Evolutionary conservation across 1,140 invertebrate genomes (phyloP).

Genomic region (Macrostomum lignano): DNA sequence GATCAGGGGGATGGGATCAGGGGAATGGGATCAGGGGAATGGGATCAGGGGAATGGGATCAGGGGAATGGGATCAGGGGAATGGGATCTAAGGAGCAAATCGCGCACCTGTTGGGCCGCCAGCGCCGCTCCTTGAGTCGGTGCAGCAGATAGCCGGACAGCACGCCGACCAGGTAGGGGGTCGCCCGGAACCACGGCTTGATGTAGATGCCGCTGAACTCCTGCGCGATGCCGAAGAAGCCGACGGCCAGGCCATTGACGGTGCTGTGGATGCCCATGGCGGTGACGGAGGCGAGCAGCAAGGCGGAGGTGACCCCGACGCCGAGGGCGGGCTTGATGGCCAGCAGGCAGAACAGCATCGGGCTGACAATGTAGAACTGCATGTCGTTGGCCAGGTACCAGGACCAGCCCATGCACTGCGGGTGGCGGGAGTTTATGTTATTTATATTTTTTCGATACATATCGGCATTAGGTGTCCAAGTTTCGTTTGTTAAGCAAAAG

Average conservation of each 20-base stretch:
- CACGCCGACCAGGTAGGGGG: slow-evolving; percentile 31
- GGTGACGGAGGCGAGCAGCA: too few species aligned
- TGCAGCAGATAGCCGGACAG: slow-evolving; percentile 5
- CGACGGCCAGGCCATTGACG: too few species aligned
- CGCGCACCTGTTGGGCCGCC: too few species aligned
- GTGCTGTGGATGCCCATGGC: too few species aligned
- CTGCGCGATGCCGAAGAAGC: too few species aligned
- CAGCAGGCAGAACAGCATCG: slow-evolving; percentile 30
- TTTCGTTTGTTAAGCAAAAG: background rate
- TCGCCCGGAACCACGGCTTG: slow-evolving; percentile 31
- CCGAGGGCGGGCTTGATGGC: slow-evolving; percentile 10
- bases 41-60: too few species aligned
- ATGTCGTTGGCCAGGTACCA: slow-evolving; percentile 11
- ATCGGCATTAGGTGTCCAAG: too few species aligned
- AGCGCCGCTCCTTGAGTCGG: slow-evolving; percentile 3
- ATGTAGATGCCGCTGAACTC: slow-evolving; percentile 46
- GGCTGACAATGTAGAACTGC: slow-evolving; percentile 10
- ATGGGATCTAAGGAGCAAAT: background rate
- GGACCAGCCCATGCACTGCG: slow-evolving; percentile 10
- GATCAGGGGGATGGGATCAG: too few species aligned
- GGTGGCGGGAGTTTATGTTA: background rate
- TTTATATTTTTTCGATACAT: too few species aligned
- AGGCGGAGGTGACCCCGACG: slow-evolving; percentile 4
- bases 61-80: too few species aligned
- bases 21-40: too few species aligned